Conservation (phyloP, 2,888 invertebrate genomes). For the Drosophila melanosoma region DNA sequence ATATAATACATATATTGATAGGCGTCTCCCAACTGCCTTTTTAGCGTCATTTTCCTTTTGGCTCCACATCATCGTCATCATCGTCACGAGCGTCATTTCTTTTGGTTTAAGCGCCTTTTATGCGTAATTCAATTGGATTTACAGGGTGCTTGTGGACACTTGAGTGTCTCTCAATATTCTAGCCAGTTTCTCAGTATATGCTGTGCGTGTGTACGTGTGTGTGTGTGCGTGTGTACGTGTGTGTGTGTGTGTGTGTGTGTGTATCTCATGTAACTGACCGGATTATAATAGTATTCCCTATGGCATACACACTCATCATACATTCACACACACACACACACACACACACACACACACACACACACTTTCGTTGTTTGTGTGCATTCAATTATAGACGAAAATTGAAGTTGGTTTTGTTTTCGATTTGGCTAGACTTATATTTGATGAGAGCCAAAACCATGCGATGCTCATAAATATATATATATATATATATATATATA, state of each 20-base stretch:
- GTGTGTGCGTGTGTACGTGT: no score
- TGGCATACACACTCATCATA: constrained; percentile 32
- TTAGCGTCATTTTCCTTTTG: constrained; percentile 15
- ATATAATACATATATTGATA: constrained; percentile 57
- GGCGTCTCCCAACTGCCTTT: constrained; percentile 24
- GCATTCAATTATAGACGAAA: constrained; percentile 76
- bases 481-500: background rate
- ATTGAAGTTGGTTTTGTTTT: constrained; percentile 77
- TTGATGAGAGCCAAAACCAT: constrained; percentile 51
- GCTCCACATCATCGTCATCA: constrained; percentile 32
- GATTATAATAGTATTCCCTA: constrained; percentile 75
- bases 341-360: constrained; percentile 14
- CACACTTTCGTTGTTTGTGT: constrained; percentile 54
- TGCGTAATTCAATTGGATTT: constrained; percentile 79
- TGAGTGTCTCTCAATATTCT: constrained; percentile 76
- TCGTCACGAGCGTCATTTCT: constrained; percentile 65
- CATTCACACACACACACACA: constrained; percentile 15
- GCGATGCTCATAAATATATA: background rate
- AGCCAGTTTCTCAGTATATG: background rate
- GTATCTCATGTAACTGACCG: constrained; percentile 61
- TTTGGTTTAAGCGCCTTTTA: constrained; percentile 77
- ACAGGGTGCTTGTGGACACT: constrained; percentile 79
- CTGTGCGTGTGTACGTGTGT: no score
- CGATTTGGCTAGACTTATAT: constrained; percentile 75
- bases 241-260: constrained; percentile 4